phyloP scores from a whole-genome alignment of 1,140 invertebrate species.

The Tetragnatha versicolor region DNA sequence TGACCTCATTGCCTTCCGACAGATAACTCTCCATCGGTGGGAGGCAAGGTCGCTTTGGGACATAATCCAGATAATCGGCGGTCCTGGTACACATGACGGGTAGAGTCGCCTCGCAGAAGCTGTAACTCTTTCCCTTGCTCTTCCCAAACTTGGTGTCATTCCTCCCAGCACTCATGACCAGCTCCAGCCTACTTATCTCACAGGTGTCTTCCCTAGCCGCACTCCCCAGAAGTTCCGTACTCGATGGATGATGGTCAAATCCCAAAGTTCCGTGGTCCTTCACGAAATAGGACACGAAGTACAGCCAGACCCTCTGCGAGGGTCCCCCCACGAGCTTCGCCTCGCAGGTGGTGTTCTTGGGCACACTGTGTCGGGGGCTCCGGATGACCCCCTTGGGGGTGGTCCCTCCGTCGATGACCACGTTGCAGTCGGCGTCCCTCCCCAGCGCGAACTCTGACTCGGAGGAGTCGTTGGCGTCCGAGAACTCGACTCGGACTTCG shows the following conservation, averaged over 20 bases:
- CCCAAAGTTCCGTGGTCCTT: slow-evolving; percentile 56
- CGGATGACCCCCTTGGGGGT: slow-evolving; percentile 77
- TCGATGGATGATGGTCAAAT: slow-evolving; percentile 43
- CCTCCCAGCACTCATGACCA: slow-evolving; percentile 22
- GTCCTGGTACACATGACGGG: slow-evolving; percentile 58
- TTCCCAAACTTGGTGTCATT: not conserved
- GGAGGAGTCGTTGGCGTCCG: not conserved
- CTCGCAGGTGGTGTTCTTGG: slow-evolving; percentile 84
- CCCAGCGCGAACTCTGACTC: not conserved
- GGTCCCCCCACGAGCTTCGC: slow-evolving; percentile 79
- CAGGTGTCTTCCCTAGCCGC: slow-evolving; percentile 48
- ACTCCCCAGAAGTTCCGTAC: slow-evolving; percentile 13
- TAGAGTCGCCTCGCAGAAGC: slow-evolving; percentile 57
- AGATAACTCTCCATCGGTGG: slow-evolving; percentile 58
- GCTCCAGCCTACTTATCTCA: slow-evolving; percentile 55
- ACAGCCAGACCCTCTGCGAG: slow-evolving; percentile 81
- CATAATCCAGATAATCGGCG: slow-evolving; percentile 42
- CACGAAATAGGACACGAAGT: slow-evolving; percentile 69
- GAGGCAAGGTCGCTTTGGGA: slow-evolving; percentile 56
- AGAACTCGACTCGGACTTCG: slow-evolving; percentile 82
- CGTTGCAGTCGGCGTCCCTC: slow-evolving; percentile 81
- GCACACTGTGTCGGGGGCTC: slow-evolving; percentile 80
- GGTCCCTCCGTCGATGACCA: slow-evolving; percentile 80
- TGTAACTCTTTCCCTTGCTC: not conserved
- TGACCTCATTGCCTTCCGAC: slow-evolving; percentile 51